Conservation (phyloP, 2,888 invertebrate genomes). For the Heliconius sara region DNA sequence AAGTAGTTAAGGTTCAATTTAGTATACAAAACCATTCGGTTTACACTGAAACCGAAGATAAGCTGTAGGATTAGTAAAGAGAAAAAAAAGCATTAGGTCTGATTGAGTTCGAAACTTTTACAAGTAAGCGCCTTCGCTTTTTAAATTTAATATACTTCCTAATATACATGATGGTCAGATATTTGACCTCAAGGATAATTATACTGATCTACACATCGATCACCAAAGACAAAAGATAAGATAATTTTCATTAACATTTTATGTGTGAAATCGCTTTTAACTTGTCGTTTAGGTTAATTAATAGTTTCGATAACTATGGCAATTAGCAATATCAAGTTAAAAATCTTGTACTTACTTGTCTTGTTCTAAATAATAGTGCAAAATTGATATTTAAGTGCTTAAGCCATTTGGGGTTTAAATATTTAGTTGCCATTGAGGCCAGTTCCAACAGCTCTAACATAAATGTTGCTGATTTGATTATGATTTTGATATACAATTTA, state of each 20-base stretch:
- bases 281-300: background rate
- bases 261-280: background rate
- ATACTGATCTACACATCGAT: background rate
- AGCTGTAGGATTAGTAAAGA: constrained; percentile 76
- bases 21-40: constrained; percentile 45
- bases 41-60: constrained; percentile 75
- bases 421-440: constrained; percentile 3
- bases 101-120: constrained; percentile 58
- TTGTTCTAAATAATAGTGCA: background rate
- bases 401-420: constrained; percentile 8
- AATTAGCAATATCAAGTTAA: background rate
- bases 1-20: constrained; percentile 25
- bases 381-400: constrained; percentile 13
- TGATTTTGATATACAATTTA: background rate
- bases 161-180: background rate
- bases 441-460: background rate
- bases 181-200: constrained; percentile 11
- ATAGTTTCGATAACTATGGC: background rate
- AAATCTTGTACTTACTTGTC: constrained; percentile 8
- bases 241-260: background rate
- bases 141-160: constrained; percentile 4
- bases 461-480: background rate
- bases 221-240: background rate
- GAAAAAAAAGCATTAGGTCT: constrained; percentile 67
- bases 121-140: constrained; percentile 30